phyloP scores from a whole-genome alignment of 2,797 vertebrate genomes.

The Miopithecus talapoin region DNA sequence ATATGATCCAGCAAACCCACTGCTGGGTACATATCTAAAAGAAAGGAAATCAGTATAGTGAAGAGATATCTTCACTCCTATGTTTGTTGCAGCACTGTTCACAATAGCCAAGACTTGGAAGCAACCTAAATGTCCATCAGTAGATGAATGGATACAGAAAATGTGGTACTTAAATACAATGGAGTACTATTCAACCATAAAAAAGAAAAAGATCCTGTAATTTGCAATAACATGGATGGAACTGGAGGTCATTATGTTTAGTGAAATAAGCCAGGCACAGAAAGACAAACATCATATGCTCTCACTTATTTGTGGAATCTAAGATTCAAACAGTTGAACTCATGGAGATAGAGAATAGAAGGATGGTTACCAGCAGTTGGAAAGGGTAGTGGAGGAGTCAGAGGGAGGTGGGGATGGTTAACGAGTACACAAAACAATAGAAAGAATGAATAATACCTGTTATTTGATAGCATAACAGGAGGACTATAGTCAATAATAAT shows the following conservation, averaged over 20 bases:
- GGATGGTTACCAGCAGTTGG: background rate
- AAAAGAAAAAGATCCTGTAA: background rate
- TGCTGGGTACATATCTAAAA: background rate
- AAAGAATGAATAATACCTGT: background rate
- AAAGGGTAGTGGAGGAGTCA: background rate
- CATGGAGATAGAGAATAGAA: background rate
- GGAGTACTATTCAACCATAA: background rate
- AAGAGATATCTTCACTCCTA: background rate
- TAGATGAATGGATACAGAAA: background rate
- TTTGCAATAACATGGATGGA: background rate
- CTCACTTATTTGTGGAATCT: background rate
- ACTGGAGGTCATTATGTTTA: background rate
- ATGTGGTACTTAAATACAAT: background rate
- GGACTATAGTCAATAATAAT: background rate
- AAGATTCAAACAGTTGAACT: background rate
- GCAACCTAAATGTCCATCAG: background rate
- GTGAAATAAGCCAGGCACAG: background rate
- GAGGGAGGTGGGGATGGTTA: background rate
- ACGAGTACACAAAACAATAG: background rate
- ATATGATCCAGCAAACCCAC: background rate
- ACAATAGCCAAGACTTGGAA: background rate
- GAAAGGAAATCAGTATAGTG: background rate
- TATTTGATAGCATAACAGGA: background rate
- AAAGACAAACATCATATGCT: background rate
- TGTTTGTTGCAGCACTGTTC: background rate